Conservation (phyloP, 64 coral and sea anemone species). For the Actinia equina region DNA sequence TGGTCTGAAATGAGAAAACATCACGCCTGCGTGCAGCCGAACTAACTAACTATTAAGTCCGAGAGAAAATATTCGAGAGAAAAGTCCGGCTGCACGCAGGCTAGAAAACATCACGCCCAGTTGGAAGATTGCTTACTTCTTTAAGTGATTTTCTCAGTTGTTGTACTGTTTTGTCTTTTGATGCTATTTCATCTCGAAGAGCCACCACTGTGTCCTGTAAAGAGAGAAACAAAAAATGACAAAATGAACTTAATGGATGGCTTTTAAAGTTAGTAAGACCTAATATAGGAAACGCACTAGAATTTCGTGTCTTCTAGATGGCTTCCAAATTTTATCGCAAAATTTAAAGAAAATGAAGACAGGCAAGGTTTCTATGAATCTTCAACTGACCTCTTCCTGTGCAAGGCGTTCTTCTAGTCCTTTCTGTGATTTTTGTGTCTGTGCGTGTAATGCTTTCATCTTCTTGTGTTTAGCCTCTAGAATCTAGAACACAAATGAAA, state of each 20-base stretch:
- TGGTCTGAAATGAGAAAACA: too few relatives aligned
- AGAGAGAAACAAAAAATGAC: not conserved
- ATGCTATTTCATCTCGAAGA: constrained; percentile 50
- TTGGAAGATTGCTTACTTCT: constrained; percentile 18
- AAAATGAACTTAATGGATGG: not conserved
- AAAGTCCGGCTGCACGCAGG: too few relatives aligned
- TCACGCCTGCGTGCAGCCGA: too few relatives aligned
- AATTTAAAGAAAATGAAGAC: too few relatives aligned
- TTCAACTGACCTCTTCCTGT: constrained; percentile 65
- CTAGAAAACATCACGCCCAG: too few relatives aligned
- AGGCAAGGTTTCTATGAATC: not conserved
- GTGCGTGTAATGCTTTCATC: constrained; percentile 74
- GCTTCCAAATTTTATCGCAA: too few relatives aligned
- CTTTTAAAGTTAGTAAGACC: too few relatives aligned
- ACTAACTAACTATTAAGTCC: too few relatives aligned
- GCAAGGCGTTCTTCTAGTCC: constrained; percentile 52
- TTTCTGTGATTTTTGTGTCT: constrained; percentile 65
- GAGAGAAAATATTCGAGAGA: too few relatives aligned
- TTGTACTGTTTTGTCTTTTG: constrained; percentile 50
- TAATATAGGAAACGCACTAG: too few relatives aligned
- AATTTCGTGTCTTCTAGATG: too few relatives aligned
- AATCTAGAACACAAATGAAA: constrained; percentile 25
- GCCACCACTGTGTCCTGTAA: constrained; percentile 67
- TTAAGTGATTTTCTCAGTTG: constrained; percentile 75
- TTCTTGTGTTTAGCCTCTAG: constrained; percentile 87